Evolutionary conservation across 2,113 vertebrate species (phyloP).

Genomic region (Nesospiza acunhae): DNA sequence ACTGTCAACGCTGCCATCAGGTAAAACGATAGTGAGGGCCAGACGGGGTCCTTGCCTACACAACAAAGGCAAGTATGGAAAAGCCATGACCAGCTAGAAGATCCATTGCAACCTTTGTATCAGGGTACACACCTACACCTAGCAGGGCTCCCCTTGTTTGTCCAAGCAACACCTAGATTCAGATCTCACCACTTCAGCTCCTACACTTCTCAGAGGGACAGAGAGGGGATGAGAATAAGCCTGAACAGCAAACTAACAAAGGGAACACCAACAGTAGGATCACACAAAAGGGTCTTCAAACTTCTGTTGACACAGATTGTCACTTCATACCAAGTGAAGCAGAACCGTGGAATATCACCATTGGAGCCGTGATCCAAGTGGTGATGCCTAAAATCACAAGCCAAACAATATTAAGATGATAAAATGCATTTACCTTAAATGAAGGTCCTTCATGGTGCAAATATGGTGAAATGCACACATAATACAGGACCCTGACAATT

Average conservation of each 20-base stretch:
- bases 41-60: background rate
- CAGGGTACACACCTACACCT: rapidly evolving
- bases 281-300: background rate
- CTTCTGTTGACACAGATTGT: rapidly evolving
- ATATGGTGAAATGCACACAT: background rate
- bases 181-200: background rate
- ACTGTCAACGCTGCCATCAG: background rate
- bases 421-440: rapidly evolving
- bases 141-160: background rate
- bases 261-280: rapidly evolving
- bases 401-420: background rate
- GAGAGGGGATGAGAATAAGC: background rate
- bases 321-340: background rate
- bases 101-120: background rate
- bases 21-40: background rate
- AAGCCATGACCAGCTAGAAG: background rate
- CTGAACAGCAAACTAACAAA: background rate
- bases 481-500: background rate
- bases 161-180: background rate
- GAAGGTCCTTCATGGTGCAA: background rate
- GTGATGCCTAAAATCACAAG: background rate
- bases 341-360: too few relatives aligned
- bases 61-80: background rate
- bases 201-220: background rate
- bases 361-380: background rate